Base-by-base conservation (phyloP, 1,140 invertebrate species). In the Harpegnathos saltator region DNA sequence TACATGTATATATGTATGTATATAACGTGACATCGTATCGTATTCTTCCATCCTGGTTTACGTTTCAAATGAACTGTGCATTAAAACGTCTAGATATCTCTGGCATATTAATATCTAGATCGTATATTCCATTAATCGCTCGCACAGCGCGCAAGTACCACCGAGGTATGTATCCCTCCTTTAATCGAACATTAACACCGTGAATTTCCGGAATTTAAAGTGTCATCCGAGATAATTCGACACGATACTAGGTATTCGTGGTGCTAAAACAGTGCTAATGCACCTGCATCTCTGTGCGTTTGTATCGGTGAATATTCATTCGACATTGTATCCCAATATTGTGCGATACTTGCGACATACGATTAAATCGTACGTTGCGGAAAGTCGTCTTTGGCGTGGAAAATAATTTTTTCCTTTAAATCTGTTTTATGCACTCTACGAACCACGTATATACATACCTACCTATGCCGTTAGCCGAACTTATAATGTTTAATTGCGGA, bases 371-470 rank as follows among this genome's bases (percentile, higher is more conserved):
- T 54, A 66, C 29, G 54, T 77, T 66, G 26, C 62, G 74, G 66
- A 66, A 66, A 54, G 17, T 66, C 11, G 62, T 33, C 74, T 22
- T 77, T 77, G 62, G 11, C 15, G 61, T 66, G 29, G 48, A 66
- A 77, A 77, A 77, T 77, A 77, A 77, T 77, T 66, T 52, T 77
- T 77, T 62, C 5, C 26, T 66, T 54, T 54, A 77, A 54, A 56
- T 38, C 15, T 24, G 29, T 38, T 54, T 77, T 38, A 22, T 56
- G 17, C 12, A n/a, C n/a, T n/a, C n/a, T 26, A 17, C 29, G 11
- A 44, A 9, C 7, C 0, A 44, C 29, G 11, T 33, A 14, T 38
- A 17, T 15, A 77, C 15, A 3, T 33, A 22, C 29, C n/a, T 17
- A 11, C 26, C 9, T 4, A 56, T 38, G 15, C 24, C n/a, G 11